Evolutionary conservation across 2,113 vertebrate species (phyloP), one percentile per base, ranked within the genome.

Genomic region (Toxostoma redivivum): DNA sequence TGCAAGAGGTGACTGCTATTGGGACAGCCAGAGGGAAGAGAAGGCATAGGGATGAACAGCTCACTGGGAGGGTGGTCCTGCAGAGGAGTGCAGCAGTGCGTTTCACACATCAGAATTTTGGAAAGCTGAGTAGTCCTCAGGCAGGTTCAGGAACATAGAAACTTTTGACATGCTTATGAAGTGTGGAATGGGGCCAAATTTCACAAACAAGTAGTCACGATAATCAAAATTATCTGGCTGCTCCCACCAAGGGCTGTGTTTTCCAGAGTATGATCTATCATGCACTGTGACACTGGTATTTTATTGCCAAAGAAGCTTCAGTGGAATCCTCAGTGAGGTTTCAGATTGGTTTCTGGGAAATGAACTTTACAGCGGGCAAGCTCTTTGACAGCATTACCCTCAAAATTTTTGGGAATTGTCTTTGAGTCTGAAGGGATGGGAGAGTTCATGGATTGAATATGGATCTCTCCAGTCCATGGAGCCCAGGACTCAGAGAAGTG

Each of bases 301-400:
- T 82, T 82, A 80, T 86, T 88, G 87, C 81, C 81, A 73, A 89
- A 92, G 45, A 62, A 47, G 53, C 50, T 40, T 91, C 67, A 73
- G 47, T 62, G 67, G 65, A 94, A 78, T 90, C 42, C 30, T 90
- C 45, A 61, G 30, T 51, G 47, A 82, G 11, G n/a, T 66, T 93
- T 82, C 93, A 66, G 30, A 51, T 44, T 58, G 19, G 15, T 82
- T 94, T 80, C 90, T 82, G 81, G 42, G 38, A 66, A 90, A 61
- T 0, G 0, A 73, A 30, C 27, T 90, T 91, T 42, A 27, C 1
- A 44, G 25, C 37, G 37, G 15, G 20, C 57, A 92, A 45, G 54
- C 76, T 58, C 80, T 72, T 64, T 91, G 79, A 73, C 74, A 82
- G n/a, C 33, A 89, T 84, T 82, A 42, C 27, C 27, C 12, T 83